A percentile compares a stretch with the other conserved stretches of the same genome.
Conservation (phyloP, 2,113 vertebrate genomes). For the Perccottus glenii region DNA sequence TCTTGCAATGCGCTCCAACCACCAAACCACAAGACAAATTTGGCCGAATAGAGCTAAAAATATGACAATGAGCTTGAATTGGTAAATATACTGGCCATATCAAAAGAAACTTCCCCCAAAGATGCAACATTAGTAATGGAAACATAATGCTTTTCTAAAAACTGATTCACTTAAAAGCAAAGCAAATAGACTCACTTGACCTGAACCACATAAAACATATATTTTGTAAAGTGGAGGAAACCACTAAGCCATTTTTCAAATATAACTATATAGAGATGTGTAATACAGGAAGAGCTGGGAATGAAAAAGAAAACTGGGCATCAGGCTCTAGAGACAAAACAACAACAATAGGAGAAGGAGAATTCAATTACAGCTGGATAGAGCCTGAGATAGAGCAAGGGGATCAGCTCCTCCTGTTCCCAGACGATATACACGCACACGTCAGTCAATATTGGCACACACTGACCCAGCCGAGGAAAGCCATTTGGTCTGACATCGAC, state of each 20-base stretch:
- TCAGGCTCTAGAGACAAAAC: constrained; percentile 61
- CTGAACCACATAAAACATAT: constrained; percentile 4
- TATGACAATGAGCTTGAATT: too few species aligned
- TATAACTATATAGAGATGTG: constrained; percentile 17
- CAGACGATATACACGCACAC: constrained; percentile 74
- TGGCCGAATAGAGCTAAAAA: too few species aligned
- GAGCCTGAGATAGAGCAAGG: constrained; percentile 64
- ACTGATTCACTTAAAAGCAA: background rate
- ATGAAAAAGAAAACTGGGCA: constrained; percentile 37
- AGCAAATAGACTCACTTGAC: background rate
- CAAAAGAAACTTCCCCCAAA: background rate
- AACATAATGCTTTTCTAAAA: background rate
- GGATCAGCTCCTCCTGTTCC: constrained; percentile 52
- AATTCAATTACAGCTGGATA: constrained; percentile 72
- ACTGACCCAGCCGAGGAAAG: constrained; percentile 93
- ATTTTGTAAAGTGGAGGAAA: constrained; percentile 7
- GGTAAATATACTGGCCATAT: background rate
- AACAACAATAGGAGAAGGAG: constrained; percentile 60
- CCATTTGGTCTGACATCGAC: constrained; percentile 95
- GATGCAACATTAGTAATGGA: background rate
- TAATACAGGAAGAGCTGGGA: constrained; percentile 21
- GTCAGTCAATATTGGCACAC: constrained; percentile 95
- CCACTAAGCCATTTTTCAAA: background rate
- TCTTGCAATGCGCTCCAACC: too few species aligned
- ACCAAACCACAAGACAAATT: too few species aligned